phyloP scores from a whole-genome alignment of 2,113 vertebrate genomes.

The Carlito syrichta region DNA sequence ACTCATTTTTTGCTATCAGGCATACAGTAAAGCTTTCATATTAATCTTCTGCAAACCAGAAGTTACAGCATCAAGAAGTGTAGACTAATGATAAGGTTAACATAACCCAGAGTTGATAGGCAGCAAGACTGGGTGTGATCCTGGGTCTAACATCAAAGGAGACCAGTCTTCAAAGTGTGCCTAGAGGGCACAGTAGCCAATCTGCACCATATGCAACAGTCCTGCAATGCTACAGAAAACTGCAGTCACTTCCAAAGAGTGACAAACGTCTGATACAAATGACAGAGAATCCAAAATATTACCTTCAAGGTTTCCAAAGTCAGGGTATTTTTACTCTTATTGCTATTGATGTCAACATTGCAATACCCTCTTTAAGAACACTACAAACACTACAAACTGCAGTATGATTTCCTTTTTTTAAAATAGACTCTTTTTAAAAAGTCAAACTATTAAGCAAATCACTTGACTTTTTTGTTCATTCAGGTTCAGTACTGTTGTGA shows the following conservation, averaged over 20 bases:
- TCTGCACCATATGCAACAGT: rapidly evolving
- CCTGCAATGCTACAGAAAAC: not conserved
- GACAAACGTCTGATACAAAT: not conserved
- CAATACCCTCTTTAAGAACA: not conserved
- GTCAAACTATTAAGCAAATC: not conserved
- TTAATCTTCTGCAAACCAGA: not conserved
- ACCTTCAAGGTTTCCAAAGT: not conserved
- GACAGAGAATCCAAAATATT: not conserved
- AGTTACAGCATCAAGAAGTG: not conserved
- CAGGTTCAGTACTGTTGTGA: not conserved
- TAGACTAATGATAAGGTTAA: not conserved
- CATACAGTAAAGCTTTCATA: constrained; percentile 5
- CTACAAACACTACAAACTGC: not conserved
- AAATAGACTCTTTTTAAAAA: no score
- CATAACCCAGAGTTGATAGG: no score
- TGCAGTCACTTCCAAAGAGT: not conserved
- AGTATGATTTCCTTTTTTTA: not conserved
- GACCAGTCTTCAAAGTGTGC: not conserved
- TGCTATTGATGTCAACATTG: not conserved
- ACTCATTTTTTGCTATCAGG: not conserved
- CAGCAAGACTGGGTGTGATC: not conserved
- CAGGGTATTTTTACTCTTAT: not conserved
- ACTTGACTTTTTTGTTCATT: not conserved
- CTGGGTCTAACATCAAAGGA: not conserved
- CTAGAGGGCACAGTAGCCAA: not conserved